These are phyloP conservation scores for Carlito syrichta DNA, from an alignment of 2,113 vertebrate species.

Conservation along the genomic window DNA sequence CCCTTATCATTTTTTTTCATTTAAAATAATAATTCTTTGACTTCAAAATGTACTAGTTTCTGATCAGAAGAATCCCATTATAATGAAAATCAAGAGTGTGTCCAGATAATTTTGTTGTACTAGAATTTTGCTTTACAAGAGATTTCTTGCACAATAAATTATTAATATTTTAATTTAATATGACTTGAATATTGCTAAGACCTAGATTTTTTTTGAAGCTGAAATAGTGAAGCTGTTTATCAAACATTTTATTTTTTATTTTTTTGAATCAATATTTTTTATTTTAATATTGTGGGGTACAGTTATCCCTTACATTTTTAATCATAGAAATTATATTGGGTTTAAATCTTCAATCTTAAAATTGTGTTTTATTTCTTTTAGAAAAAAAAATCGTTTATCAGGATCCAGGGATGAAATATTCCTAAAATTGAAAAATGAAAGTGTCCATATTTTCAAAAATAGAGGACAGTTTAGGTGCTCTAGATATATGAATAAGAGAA, in stretches of 20 bases:
- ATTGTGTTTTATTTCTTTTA: not conserved
- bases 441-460: not conserved
- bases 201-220: not conserved
- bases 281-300: too few species aligned
- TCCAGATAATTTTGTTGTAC: not conserved
- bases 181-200: conserved; percentile 2
- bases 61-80: not conserved
- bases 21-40: conserved; percentile 1
- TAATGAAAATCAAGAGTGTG: not conserved
- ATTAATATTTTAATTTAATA: conserved; percentile 24
- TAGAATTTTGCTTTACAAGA: not conserved
- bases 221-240: not conserved
- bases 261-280: too few species aligned
- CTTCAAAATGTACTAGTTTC: not conserved
- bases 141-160: not conserved
- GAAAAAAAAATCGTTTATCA: not conserved
- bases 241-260: conserved; percentile 4
- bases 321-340: not conserved
- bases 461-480: not conserved
- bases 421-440: not conserved
- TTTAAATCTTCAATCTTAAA: not conserved
- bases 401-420: not conserved
- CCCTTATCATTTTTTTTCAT: too few species aligned
- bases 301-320: not conserved
- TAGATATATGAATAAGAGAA: not conserved